Evolutionary conservation across 2,113 vertebrate species (phyloP), one percentile per base, ranked within the genome.

Genomic region (Paramormyrops kingsleyae): DNA sequence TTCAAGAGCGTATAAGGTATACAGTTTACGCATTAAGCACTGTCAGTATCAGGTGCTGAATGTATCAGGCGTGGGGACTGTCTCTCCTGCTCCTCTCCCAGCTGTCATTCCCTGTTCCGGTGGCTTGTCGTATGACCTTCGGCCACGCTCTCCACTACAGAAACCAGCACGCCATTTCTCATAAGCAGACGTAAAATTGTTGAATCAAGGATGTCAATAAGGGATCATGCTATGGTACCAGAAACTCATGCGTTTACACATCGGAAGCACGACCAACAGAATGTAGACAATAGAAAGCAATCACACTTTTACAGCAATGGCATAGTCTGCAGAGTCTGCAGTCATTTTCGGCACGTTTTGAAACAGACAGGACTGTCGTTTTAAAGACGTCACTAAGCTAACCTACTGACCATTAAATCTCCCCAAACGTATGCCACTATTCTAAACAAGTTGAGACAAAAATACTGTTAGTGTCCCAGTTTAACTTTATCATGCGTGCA

Each of bases 161-260:
- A 39, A 87, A 87, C 50, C 27, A 56, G 85, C 47, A 31, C 27
- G 6, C 15, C 24, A 46, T 74, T 35, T 49, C 85, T 47, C 46
- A 44, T 2, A 31, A 80, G 74, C 49, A 83, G 70, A 88, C 15
- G 31, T 13, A 47, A 53, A 66, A 21, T 84, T 86, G 90, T 88
- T 87, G 83, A 91, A 91, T 74, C 47, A 90, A 50, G 35, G 90
- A 90, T 88, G 88, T 47, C 27, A 27, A 83, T 62, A 90, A 90
- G 80, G 62, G 66, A 62, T 89, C 92, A 92, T 93, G 91, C 92
- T 90, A 83, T 86, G 89, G 90, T 91, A 84, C 35, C 31, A 17
- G 46, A 89, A 89, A 84, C 31, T 91, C 91, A 91, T 93, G 91
- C 92, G 52, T 90, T 89, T 90, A 88, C 89, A 92, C 88, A 88